phyloP scores from a whole-genome alignment of 1,140 invertebrate genomes.

The Pogonognathellus flavescens region DNA sequence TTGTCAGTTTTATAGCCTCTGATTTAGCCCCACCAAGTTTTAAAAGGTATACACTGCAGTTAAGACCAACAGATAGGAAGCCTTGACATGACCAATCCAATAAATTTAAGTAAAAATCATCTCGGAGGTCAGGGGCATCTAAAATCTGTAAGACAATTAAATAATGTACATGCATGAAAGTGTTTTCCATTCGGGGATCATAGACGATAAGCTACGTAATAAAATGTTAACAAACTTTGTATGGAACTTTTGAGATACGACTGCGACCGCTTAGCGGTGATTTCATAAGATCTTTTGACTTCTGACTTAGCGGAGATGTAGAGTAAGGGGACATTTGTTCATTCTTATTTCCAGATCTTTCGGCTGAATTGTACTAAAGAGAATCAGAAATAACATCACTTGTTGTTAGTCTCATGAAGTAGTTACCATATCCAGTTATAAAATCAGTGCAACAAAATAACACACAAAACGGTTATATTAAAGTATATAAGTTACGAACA shows the following conservation, averaged over 20 bases:
- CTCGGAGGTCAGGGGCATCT: conserved; percentile 95
- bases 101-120: conserved; percentile 97
- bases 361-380: conserved; percentile 74
- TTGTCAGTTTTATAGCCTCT: conserved; percentile 81
- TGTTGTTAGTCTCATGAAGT: no score
- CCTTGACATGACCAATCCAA: conserved; percentile 95
- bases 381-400: conserved; percentile 56
- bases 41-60: conserved; percentile 91
- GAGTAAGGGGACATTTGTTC: conserved; percentile 85
- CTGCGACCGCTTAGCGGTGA: neutral
- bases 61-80: conserved; percentile 91
- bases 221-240: neutral
- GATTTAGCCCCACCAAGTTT: conserved; percentile 82
- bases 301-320: conserved; percentile 91
- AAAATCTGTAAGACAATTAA: conserved; percentile 77
- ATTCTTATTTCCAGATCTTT: conserved; percentile 72
- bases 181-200: neutral
- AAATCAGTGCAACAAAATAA: no score
- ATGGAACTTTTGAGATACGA: neutral
- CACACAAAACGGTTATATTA: no score
- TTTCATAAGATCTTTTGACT: conserved; percentile 79
- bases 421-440: no score
- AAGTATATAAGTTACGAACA: conserved; percentile 71
- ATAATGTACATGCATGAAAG: neutral
- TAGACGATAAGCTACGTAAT: neutral